Percentiles rank a stretch among this genome's conserved stretches.
Conservation (phyloP, 2,888 invertebrate genomes). For the Drosophila barbarae region DNA sequence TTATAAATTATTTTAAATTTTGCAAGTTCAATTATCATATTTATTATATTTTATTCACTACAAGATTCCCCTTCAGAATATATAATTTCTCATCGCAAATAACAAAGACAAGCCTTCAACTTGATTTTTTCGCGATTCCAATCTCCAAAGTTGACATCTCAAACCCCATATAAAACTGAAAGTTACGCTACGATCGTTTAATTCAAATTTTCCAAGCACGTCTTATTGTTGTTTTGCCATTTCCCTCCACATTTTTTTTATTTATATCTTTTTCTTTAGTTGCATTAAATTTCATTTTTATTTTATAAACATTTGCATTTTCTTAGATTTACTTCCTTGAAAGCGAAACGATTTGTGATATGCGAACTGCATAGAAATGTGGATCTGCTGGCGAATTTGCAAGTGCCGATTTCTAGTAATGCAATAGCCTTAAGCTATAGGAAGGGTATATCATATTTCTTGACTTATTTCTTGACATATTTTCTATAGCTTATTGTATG, state of each 20-base stretch:
- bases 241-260: background rate
- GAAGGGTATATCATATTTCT: slow-evolving; percentile 21
- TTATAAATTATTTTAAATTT: background rate
- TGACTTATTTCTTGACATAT: slow-evolving; percentile 10
- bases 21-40: background rate
- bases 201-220: slow-evolving; percentile 18
- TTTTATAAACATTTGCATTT: slow-evolving; percentile 24
- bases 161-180: slow-evolving; percentile 11
- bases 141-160: slow-evolving; percentile 15
- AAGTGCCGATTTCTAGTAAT: slow-evolving; percentile 15
- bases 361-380: slow-evolving; percentile 59
- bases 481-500: background rate
- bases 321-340: slow-evolving; percentile 25
- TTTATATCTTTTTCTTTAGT: background rate
- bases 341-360: slow-evolving; percentile 9
- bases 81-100: background rate
- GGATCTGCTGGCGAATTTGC: slow-evolving; percentile 24
- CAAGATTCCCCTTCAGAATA: background rate
- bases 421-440: background rate
- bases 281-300: slow-evolving; percentile 17
- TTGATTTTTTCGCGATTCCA: slow-evolving; percentile 4
- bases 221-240: slow-evolving; percentile 24
- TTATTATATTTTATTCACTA: background rate
- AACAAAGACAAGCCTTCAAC: slow-evolving; percentile 5
- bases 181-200: slow-evolving; percentile 1